These are phyloP conservation scores for Aegotheles bennettii DNA, from an alignment of 2,113 vertebrate species.

Conservation along the genomic window DNA sequence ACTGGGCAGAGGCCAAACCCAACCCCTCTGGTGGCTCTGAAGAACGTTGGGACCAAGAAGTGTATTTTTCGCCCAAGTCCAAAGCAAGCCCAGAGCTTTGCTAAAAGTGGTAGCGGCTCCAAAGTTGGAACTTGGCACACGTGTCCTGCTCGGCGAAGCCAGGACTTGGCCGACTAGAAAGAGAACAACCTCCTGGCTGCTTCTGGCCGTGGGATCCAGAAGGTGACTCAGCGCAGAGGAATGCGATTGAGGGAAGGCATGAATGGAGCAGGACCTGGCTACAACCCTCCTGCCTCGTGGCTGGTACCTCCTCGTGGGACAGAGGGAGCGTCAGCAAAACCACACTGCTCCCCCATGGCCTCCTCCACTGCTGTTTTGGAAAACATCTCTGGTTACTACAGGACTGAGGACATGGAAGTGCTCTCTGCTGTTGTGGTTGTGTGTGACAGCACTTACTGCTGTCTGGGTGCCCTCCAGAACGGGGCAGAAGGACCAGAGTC, in stretches of 20 bases:
- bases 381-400: background rate
- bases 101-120: background rate
- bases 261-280: background rate
- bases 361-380: background rate
- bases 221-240: background rate
- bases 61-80: background rate
- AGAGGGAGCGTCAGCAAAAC: background rate
- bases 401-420: rapidly evolving
- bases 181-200: slow-evolving; percentile 4
- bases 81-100: background rate
- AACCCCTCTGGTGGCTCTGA: background rate
- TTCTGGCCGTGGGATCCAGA: background rate
- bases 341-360: rapidly evolving
- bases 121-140: background rate
- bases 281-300: background rate
- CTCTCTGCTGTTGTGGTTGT: rapidly evolving
- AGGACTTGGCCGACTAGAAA: background rate
- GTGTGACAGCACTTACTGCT: background rate
- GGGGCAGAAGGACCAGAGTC: background rate
- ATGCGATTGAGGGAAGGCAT: slow-evolving; percentile 3
- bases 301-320: background rate
- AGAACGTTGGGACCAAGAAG: background rate
- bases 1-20: rapidly evolving
- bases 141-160: background rate
- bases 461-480: rapidly evolving